phyloP scores from a whole-genome alignment of 2,888 invertebrate species.

The Ochlodes sylvanus region DNA sequence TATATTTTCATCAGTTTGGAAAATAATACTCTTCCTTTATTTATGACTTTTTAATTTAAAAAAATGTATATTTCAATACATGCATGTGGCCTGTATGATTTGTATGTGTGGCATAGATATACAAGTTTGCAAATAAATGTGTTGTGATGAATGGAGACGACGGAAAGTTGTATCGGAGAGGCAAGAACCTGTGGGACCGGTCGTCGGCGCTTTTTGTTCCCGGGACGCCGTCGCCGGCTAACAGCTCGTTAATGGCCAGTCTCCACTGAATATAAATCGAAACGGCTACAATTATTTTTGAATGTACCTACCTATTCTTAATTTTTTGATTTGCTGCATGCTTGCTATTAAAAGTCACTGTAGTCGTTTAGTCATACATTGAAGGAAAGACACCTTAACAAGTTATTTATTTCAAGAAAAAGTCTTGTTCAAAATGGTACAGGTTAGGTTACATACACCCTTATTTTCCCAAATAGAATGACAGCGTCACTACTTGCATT shows the following conservation, averaged over 20 bases:
- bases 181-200: constrained; percentile 71
- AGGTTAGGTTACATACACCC: too few relatives aligned
- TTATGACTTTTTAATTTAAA: not conserved
- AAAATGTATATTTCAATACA: not conserved
- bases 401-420: too few relatives aligned
- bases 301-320: constrained; percentile 15
- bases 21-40: not conserved
- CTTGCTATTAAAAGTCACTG: not conserved
- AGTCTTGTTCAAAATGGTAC: too few relatives aligned
- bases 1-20: not conserved
- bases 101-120: constrained; percentile 8
- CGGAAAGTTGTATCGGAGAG: constrained; percentile 48
- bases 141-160: constrained; percentile 56
- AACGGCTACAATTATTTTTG: constrained; percentile 42
- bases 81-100: not conserved
- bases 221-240: constrained; percentile 47
- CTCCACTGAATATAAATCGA: constrained; percentile 51
- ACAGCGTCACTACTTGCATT: too few relatives aligned
- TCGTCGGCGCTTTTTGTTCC: constrained; percentile 66
- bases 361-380: too few relatives aligned
- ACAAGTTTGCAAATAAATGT: constrained; percentile 39
- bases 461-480: too few relatives aligned
- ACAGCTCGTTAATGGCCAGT: constrained; percentile 51
- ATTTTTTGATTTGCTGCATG: constrained; percentile 20
- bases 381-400: too few relatives aligned